Percentiles rank a stretch among this genome's conserved stretches.
These are phyloP conservation scores for Anoplius nigerrimus DNA, from an alignment of 2,888 invertebrate genomes.

Conservation along the genomic window DNA sequence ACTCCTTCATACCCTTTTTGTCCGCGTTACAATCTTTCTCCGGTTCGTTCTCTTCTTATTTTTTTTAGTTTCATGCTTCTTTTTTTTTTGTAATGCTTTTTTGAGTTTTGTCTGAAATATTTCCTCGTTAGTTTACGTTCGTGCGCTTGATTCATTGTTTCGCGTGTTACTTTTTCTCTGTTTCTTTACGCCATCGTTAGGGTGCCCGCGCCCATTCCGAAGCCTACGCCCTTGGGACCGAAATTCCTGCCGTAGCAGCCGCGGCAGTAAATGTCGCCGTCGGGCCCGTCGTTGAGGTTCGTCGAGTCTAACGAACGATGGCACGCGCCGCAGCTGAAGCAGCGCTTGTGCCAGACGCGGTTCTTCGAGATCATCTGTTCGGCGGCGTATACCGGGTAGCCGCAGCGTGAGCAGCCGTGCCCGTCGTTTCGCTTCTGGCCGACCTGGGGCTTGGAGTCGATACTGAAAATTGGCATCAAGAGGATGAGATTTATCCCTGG, in stretches of 20 bases:
- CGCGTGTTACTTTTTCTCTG: neutral
- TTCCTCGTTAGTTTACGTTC: too few species aligned
- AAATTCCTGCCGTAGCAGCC: slow-evolving; percentile 91
- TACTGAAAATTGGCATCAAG: slow-evolving; percentile 75
- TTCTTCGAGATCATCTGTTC: slow-evolving; percentile 98
- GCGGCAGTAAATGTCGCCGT: slow-evolving; percentile 95
- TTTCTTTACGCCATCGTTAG: slow-evolving; percentile 87
- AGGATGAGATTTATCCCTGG: neutral
- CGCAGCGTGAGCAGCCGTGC: slow-evolving; percentile 90
- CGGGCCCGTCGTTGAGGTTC: slow-evolving; percentile 92
- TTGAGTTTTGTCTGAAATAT: too few species aligned
- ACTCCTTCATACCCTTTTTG: neutral
- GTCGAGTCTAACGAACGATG: slow-evolving; percentile 92
- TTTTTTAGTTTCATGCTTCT: too few species aligned
- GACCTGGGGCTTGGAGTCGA: slow-evolving; percentile 84
- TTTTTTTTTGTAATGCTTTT: neutral
- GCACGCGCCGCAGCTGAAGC: slow-evolving; percentile 94
- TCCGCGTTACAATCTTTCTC: neutral
- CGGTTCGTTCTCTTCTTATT: neutral
- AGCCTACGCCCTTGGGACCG: slow-evolving; percentile 93
- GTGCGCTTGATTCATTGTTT: too few species aligned
- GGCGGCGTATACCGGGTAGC: slow-evolving; percentile 94
- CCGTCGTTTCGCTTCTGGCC: slow-evolving; percentile 86
- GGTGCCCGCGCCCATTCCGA: slow-evolving; percentile 93
- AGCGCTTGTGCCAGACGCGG: slow-evolving; percentile 93